phyloP scores from a whole-genome alignment of 2,113 vertebrate genomes.

The Halichoerus grypus region DNA sequence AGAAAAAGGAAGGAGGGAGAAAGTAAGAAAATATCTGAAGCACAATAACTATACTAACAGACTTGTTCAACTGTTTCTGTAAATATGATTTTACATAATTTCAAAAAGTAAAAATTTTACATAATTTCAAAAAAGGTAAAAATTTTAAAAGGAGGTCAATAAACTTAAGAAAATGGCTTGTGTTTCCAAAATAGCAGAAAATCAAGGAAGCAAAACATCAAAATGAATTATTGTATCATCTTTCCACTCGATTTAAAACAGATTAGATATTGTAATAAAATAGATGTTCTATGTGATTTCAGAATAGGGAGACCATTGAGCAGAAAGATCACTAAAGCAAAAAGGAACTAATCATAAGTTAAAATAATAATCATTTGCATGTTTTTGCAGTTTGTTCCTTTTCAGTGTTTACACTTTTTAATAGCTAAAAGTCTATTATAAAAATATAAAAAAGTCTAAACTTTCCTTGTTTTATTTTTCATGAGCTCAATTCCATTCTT shows the following conservation, averaged over 20 bases:
- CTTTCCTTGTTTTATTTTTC: neutral
- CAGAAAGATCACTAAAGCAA: neutral
- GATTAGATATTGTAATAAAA: neutral
- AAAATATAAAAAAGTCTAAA: neutral
- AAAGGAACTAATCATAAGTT: neutral
- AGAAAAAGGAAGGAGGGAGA: neutral
- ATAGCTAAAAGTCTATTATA: neutral
- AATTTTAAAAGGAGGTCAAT: neutral
- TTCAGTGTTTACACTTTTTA: neutral
- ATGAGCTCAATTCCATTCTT: slow-evolving; percentile 52
- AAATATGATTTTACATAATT: neutral
- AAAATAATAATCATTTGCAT: slow-evolving; percentile 4
- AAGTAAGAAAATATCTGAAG: neutral
- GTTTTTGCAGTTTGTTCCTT: neutral
- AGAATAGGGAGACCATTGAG: neutral
- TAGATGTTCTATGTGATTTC: neutral
- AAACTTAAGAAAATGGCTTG: neutral
- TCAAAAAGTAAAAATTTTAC: neutral
- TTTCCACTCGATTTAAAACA: neutral
- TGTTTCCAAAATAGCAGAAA: neutral
- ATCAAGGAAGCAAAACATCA: neutral
- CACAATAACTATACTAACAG: neutral
- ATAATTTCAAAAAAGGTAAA: neutral
- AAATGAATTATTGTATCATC: neutral
- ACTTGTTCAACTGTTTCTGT: neutral